Evolutionary conservation across 2,797 vertebrate genomes (phyloP), one percentile per base, ranked within the genome.

Genomic region (Diglossa cyanea): DNA sequence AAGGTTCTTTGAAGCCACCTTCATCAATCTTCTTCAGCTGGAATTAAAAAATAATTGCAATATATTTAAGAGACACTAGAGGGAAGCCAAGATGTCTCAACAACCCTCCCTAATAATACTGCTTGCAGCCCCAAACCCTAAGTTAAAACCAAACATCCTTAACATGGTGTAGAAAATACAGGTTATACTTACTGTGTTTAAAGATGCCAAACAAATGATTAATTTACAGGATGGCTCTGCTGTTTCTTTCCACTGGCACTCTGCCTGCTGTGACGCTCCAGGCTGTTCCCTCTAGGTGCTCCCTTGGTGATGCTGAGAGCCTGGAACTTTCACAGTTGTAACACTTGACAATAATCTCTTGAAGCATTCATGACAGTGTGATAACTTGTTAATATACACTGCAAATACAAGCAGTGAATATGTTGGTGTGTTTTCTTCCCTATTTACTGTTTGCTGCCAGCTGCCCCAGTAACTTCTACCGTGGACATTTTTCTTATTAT

Each of bases 331-430:
- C 48, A 97, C 96, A 98, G 97, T 96, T 97, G 88, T 94, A 96
- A 98, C 96, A 97, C 74, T 92, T 95, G 97, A 98, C 96, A 97
- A 96, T 87, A 97, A 96, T 95, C 94, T 83, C 67, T 95, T 68
- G 94, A 91, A 92, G 70, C 82, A 91, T 93, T 94, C 81, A 84
- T 55, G 50, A 90, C 82, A 94, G 83, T 40, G 96, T 11, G 60
- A 15, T 89, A 96, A 97, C 97, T 98, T 97, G 97, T 93, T 98
- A 98, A 92, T 96, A 98, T 92, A 97, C 97, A 96, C 78, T 96
- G 94, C 62, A 95, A 80, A 90, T 94, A 95, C 9, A 35, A 88
- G 73, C 77, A 79, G 58, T 67, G 88, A 89, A 90, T 35, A 63
- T 68, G 51, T n/a, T 58, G 55, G 25, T 85, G 94, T 95, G 81